These are phyloP conservation scores for Gerris buenoi DNA, from an alignment of 1,140 invertebrate species.

Conservation along the genomic window DNA sequence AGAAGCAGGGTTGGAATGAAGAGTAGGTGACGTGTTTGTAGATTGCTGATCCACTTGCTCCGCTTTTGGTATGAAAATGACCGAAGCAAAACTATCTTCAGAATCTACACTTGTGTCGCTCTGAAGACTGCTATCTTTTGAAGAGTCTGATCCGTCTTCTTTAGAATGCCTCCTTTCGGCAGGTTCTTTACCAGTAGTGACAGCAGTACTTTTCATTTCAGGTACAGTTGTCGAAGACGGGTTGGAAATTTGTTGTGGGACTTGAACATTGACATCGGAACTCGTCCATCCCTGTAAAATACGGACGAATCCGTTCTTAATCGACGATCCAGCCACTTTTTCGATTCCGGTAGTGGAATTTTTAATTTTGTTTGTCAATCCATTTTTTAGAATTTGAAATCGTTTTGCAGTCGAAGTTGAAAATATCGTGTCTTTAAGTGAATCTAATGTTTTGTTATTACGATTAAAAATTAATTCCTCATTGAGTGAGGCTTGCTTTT, in stretches of 20 bases:
- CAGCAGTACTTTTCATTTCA: conserved; percentile 15
- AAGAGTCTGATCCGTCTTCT: conserved; percentile 78
- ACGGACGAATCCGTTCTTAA: conserved; percentile 49
- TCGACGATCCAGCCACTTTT: conserved; percentile 49
- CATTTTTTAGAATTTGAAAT: conserved; percentile 69
- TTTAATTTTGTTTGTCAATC: conserved; percentile 61
- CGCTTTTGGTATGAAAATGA: conserved; percentile 68
- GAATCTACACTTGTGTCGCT: conserved; percentile 85
- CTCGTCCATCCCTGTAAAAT: conserved; percentile 55
- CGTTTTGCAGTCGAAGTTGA: conserved; percentile 56
- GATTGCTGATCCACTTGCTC: conserved; percentile 38
- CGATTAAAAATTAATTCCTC: conserved; percentile 67
- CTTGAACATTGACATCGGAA: conserved; percentile 17
- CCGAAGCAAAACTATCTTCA: conserved; percentile 79
- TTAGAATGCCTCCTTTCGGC: conserved; percentile 46
- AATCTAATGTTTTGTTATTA: conserved; percentile 44
- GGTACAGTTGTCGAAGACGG: conserved; percentile 10
- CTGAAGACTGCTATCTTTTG: conserved; percentile 79
- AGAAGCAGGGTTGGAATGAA: conserved; percentile 29
- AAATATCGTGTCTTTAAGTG: conserved; percentile 54
- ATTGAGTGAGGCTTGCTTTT: conserved; percentile 74
- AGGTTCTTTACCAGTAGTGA: conserved; percentile 25
- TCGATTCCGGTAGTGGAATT: conserved; percentile 64
- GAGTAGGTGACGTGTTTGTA: conserved; percentile 31
- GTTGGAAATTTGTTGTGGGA: conserved; percentile 13